Evolutionary conservation across 2,888 invertebrate species (phyloP), one percentile per base, ranked within the genome.

Genomic region (Steinernema hermaphroditum): DNA sequence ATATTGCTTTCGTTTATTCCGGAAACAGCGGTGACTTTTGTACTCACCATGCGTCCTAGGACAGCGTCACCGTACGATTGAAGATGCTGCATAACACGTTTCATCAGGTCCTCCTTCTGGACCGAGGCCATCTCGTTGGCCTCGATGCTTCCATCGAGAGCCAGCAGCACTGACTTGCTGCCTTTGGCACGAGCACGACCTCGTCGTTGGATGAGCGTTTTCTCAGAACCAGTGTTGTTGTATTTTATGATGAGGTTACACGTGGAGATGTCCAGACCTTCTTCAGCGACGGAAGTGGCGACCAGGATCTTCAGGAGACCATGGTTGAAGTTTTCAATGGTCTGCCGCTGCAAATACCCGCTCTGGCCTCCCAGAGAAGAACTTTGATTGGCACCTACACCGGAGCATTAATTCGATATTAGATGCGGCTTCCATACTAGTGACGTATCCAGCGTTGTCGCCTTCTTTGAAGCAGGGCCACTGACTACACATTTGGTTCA

Each of bases 231-330:
- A 74, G 80, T 44, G 74, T 73, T 82, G 71, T 85, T 85, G 75
- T 85, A 85, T 74, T 82, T 83, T 73, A 82, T 80, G 72, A 82
- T 83, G n/a, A 85, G 75, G 74, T 85, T 85, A 79, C 85, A 85
- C 0, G 80, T 78, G 8, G 77, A 62, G 24, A 85, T 83, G 62
- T 85, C 85, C 34, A n/a, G n/a, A n/a, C n/a, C n/a, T n/a, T n/a
- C n/a, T n/a, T n/a, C n/a, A n/a, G n/a, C n/a, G n/a, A n/a, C 84
- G 0, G 85, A 83, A 0, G 85, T 85, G 0, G 85, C 80, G 12
- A 85, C 83, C 6, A 85, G 74, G 4, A 80, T 73, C 74, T 82
- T 71, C 24, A 77, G 16, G 4, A 19, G n/a, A 29, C 84, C 84
- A 12, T 46, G 72, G 68, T 76, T 75, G 76, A 82, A 84, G 8